Conservation (phyloP, 2,797 vertebrate genomes). For the Lagocephalus sceleratus region DNA sequence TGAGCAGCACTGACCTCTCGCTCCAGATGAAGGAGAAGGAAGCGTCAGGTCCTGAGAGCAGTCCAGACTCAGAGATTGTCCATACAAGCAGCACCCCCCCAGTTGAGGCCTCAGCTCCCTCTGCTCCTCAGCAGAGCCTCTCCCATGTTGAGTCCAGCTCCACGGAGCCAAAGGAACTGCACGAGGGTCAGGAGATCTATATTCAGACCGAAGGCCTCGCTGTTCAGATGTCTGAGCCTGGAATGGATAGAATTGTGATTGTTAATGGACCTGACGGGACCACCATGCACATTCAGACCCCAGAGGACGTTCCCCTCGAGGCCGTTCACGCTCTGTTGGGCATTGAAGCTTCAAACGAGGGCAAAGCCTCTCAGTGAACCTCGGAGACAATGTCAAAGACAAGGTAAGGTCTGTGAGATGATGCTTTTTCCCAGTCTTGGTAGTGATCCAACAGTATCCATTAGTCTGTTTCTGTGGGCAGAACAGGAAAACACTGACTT, state of each 20-base stretch:
- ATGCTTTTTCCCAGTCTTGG: too few species aligned
- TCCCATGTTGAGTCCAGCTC: constrained; percentile 6
- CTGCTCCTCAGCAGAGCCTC: constrained; percentile 7
- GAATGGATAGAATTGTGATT: constrained; percentile 76
- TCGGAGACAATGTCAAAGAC: not conserved
- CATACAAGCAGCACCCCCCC: not conserved
- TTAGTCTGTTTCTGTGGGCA: too few species aligned
- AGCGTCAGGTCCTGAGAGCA: constrained; percentile 23
- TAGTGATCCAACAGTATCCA: too few species aligned
- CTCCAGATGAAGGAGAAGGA: constrained; percentile 63
- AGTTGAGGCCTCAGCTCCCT: constrained; percentile 2
- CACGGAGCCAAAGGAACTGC: constrained; percentile 48
- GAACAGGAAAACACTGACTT: not conserved
- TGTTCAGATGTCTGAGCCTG: constrained; percentile 72
- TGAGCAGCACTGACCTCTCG: constrained; percentile 27
- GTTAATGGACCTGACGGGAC: constrained; percentile 75
- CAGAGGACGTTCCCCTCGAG: constrained; percentile 76
- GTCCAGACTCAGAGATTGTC: constrained; percentile 4
- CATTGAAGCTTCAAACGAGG: constrained; percentile 66
- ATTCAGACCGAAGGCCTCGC: constrained; percentile 80
- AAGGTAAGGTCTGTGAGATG: not conserved
- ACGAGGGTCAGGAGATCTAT: constrained; percentile 76
- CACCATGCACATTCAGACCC: constrained; percentile 77
- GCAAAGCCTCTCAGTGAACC: constrained; percentile 53
- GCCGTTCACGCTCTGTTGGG: constrained; percentile 79